Evolutionary conservation across 1,140 invertebrate genomes (phyloP), one percentile per base, ranked within the genome.

Genomic region (Vanessa tameamea): DNA sequence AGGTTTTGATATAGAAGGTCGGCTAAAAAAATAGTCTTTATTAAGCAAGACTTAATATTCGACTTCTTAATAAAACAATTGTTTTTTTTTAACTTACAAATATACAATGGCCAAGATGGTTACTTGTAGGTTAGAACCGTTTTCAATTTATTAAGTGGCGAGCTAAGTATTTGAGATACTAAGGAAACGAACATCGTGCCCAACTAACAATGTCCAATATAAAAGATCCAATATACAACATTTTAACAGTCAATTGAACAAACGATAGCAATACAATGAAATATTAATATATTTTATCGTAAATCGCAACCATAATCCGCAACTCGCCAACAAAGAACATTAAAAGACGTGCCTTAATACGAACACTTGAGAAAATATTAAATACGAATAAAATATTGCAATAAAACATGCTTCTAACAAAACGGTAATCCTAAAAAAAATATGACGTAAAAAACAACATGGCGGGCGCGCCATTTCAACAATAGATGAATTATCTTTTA

Each of bases 321-420:
- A 43, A 43, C 43, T 48, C 14, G 43, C 53, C 66, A 68, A 50
- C 37, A 43, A 43, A 43, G 37, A 43, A 43, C 37, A 43, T 6
- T 16, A 72, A 72, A 72, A 43, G 70, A 53, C 48, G 48, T 15
- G 65, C 20, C 43, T 43, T 43, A 43, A 43, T 43, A 43, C 8
- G 37, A 64, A 65, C 70, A 72, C 70, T 72, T 72, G 70, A 66
- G 51, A 72, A 55, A 72, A 72, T 63, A 72, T 72, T 72, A 26
- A 64, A 26, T 11, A 72, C 59, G 50, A 72, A 72, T 72, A 72
- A 72, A 72, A 72, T 69, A 69, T 69, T 43, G 37, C 37, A 43
- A 43, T 43, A 43, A 43, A 43, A 43, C 37, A 43, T 43, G 37
- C 43, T n/a, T 26, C 14, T 37, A 64, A 64, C 37, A 55, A 68